Evolutionary conservation across 2,797 vertebrate genomes (phyloP).

Genomic region (Pelodytes ibericus): DNA sequence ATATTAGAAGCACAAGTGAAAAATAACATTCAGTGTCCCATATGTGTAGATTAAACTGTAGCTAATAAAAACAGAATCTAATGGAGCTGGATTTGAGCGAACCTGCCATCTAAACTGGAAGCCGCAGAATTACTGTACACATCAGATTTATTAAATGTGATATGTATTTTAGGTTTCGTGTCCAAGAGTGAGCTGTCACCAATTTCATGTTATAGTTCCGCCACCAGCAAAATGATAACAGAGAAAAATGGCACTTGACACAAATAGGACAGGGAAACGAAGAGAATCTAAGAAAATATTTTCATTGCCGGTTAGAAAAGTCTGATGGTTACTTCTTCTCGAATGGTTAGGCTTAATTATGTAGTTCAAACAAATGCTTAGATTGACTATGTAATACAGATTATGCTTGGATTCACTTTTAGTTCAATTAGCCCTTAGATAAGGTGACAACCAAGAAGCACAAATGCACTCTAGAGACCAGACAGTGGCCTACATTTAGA

Average conservation of each 20-base stretch:
- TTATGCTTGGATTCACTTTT: no score
- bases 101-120: background rate
- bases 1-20: no score
- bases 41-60: no score
- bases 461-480: no score
- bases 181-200: constrained; percentile 24
- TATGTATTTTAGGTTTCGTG: constrained; percentile 30
- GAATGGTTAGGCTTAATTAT: constrained; percentile 6
- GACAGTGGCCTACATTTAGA: no score
- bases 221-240: constrained; percentile 47
- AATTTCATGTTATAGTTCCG: constrained; percentile 34
- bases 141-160: constrained; percentile 8
- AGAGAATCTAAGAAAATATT: constrained; percentile 58
- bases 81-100: background rate
- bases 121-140: background rate
- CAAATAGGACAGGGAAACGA: constrained; percentile 66
- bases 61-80: background rate
- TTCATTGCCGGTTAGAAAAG: constrained; percentile 38
- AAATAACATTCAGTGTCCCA: no score
- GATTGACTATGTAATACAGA: no score
- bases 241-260: constrained; percentile 70
- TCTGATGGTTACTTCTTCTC: constrained; percentile 26
- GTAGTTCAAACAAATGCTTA: background rate
- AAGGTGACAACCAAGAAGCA: no score
- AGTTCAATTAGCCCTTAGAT: no score